Conservation (phyloP, 1,140 invertebrate species). For the Brachionus rotundiformis region DNA sequence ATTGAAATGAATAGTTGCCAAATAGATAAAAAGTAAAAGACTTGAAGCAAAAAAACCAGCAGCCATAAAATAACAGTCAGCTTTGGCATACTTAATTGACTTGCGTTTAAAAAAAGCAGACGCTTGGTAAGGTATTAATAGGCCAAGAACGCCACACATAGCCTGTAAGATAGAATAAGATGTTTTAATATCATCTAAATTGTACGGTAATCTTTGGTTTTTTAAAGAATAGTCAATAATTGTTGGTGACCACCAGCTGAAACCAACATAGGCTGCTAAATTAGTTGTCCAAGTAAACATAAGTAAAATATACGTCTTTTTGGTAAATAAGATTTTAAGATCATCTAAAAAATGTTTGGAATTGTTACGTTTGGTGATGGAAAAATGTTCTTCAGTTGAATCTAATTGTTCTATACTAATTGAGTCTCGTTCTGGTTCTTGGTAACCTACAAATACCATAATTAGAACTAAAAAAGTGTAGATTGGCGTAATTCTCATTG, state of each 20-base stretch:
- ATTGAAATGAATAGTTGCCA: constrained; percentile 10
- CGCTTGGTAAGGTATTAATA: constrained; percentile 39
- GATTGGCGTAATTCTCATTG: constrained; percentile 37
- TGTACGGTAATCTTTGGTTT: neutral
- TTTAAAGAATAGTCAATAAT: constrained; percentile 39
- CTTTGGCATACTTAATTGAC: constrained; percentile 33
- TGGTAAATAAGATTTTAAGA: constrained; percentile 46
- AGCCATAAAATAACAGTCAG: constrained; percentile 33
- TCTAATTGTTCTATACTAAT: neutral
- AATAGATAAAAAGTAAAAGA: neutral
- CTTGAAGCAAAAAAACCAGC: constrained; percentile 43
- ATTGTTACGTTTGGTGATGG: constrained; percentile 5
- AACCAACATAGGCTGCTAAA: constrained; percentile 42
- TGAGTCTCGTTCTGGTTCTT: neutral
- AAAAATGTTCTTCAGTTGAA: constrained; percentile 29
- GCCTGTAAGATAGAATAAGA: constrained; percentile 43
- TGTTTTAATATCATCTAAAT: constrained; percentile 40
- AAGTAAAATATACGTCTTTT: constrained; percentile 41
- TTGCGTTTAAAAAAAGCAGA: constrained; percentile 34
- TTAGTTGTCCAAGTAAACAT: constrained; percentile 42
- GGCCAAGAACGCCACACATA: constrained; percentile 10
- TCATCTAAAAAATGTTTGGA: constrained; percentile 18
- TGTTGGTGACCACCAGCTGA: constrained; percentile 42
- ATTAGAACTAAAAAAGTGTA: constrained; percentile 27
- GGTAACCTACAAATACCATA: neutral